Percentiles rank a stretch among this genome's conserved stretches.
These are phyloP conservation scores for Catharus bicknelli DNA, from an alignment of 2,113 vertebrate genomes.

Conservation along the genomic window DNA sequence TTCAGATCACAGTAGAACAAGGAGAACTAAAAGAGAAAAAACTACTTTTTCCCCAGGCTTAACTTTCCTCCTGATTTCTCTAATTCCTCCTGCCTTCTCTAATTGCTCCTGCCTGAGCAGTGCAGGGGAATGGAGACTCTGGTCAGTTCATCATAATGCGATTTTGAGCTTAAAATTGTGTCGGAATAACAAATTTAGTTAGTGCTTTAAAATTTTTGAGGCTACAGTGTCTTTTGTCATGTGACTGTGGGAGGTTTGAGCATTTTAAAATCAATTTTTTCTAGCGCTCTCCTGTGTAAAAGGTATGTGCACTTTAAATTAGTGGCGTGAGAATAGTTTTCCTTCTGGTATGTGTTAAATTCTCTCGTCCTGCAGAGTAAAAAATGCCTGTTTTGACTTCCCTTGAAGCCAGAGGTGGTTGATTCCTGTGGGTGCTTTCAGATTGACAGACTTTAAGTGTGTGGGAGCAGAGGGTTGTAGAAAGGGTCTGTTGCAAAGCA, in stretches of 20 bases:
- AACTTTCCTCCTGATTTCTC: background rate
- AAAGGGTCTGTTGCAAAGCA: background rate
- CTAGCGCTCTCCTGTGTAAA: background rate
- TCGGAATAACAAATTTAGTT: background rate
- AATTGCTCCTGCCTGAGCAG: background rate
- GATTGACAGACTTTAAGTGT: background rate
- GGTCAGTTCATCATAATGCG: background rate
- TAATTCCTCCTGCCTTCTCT: background rate
- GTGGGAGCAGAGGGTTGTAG: background rate
- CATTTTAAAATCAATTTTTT: background rate
- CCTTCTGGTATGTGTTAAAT: background rate
- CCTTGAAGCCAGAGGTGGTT: background rate
- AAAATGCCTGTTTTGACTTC: background rate
- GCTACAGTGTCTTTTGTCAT: background rate
- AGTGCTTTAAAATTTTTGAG: background rate
- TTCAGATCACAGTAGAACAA: background rate
- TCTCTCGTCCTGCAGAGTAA: background rate
- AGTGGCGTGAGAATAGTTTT: background rate
- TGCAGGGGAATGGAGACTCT: background rate
- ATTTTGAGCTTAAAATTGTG: background rate
- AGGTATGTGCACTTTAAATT: fast-evolving
- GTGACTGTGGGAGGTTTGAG: background rate
- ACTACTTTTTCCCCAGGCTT: fast-evolving
- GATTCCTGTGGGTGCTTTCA: background rate
- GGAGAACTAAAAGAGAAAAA: background rate